Evolutionary conservation across 1,140 invertebrate genomes (phyloP), one percentile per base, ranked within the genome.

Genomic region (Harpegnathos saltator): DNA sequence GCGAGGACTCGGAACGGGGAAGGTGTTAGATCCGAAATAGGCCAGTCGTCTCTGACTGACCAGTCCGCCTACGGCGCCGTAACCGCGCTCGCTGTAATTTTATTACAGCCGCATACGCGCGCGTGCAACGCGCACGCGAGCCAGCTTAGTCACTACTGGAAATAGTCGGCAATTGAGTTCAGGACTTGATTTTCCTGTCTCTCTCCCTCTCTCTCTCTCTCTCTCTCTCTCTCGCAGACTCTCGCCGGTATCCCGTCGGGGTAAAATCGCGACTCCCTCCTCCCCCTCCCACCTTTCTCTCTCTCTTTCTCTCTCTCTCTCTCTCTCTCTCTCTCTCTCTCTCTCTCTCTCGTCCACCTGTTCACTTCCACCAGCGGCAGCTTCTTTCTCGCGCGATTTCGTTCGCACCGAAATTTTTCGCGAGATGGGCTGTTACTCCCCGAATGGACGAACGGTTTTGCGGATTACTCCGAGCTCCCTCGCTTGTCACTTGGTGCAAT

Each of bases 11-110:
- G 33, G 24, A 50, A 26, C 33, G 58, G 83, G 38, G 29, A 86
- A 89, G 87, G 84, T 86, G 84, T 83, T 73, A 81, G 88, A 81
- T 82, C 61, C 71, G 84, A 89, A 89, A 89, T 89, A 86, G 88
- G 84, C 81, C 88, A 89, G 72, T 88, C 88, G 88, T 88, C 54
- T 81, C 83, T 71, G 50, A 65, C 48, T 24, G 78, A 87, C 89
- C 58, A 74, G 89, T 90, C 74, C 89, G 89, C 89, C 89, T 83
- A 90, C 89, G 86, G 91, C 93, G 90, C 90, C 91, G 91, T 86
- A 90, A 86, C 83, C 65, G 84, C 68, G 72, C 61, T 73, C 59
- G 48, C 73, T 24, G 56, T 82, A 82, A 82, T 83, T 83, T 83
- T 83, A 83, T 83, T 77, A 83, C 73, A 38, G n/a, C 66, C 56